Conservation (phyloP, 2,113 vertebrate genomes). For the Actinemys pallida region DNA sequence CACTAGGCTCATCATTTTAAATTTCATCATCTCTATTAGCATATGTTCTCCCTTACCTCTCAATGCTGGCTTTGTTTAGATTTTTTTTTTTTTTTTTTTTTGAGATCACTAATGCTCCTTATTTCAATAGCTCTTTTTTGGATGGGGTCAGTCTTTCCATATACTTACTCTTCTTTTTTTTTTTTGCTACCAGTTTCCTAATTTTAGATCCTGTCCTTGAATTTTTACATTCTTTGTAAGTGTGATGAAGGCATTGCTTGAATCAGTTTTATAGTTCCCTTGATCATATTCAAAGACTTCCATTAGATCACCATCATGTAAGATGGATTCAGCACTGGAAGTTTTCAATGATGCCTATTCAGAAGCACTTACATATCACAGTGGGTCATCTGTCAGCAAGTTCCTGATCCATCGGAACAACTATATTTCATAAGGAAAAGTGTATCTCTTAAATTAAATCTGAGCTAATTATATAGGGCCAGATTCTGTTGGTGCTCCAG, state of each 20-base stretch:
- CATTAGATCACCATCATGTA: constrained; percentile 50
- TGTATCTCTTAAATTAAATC: constrained; percentile 24
- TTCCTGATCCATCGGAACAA: constrained; percentile 9
- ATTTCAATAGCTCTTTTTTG: constrained; percentile 1
- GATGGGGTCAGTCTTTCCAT: not conserved
- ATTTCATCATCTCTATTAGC: constrained; percentile 52
- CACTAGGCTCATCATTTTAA: constrained; percentile 45
- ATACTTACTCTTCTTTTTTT: constrained; percentile 6
- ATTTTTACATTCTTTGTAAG: constrained; percentile 48
- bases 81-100: constrained; percentile 16
- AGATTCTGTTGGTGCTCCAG: not conserved
- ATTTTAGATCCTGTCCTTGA: constrained; percentile 44
- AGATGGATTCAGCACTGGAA: constrained; percentile 37
- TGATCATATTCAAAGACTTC: constrained; percentile 52
- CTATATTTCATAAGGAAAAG: not conserved
- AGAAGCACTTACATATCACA: constrained; percentile 40
- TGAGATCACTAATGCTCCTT: constrained; percentile 6
- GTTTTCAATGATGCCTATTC: constrained; percentile 51
- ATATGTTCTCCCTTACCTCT: constrained; percentile 35
- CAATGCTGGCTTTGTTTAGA: constrained; percentile 39
- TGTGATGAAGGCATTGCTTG: constrained; percentile 28
- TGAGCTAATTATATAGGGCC: not conserved
- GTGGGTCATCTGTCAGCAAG: not conserved
- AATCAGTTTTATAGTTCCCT: constrained; percentile 46
- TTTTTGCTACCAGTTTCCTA: constrained; percentile 13